Evolutionary conservation across 2,113 vertebrate genomes (phyloP).

Genomic region (Oceanites oceanicus): DNA sequence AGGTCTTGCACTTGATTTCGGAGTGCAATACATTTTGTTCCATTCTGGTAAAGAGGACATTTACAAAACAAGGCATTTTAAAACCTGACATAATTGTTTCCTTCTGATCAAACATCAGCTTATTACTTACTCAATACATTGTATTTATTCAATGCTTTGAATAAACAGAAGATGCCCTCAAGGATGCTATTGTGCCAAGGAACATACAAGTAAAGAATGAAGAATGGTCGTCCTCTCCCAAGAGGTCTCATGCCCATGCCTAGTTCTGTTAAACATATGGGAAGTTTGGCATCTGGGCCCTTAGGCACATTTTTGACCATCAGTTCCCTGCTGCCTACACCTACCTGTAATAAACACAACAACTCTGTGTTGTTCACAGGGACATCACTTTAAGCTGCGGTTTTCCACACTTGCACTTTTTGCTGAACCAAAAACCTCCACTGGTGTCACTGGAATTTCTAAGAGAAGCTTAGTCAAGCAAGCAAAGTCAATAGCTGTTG

Average conservation of each 20-base stretch:
- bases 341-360: neutral
- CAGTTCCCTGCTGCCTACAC: neutral
- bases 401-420: neutral
- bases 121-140: neutral
- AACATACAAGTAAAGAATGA: neutral
- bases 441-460: neutral
- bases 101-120: neutral
- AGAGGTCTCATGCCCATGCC: neutral
- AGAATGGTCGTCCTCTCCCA: neutral
- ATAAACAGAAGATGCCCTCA: neutral
- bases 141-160: neutral
- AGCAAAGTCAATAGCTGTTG: neutral
- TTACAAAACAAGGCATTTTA: neutral
- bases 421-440: neutral
- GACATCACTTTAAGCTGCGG: neutral
- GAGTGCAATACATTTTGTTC: neutral
- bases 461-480: neutral
- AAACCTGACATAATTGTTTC: neutral
- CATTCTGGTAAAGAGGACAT: neutral
- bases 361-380: neutral
- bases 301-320: neutral
- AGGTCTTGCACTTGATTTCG: neutral
- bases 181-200: neutral
- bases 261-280: neutral
- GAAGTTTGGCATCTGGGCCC: neutral